Conservation (phyloP, 2,888 invertebrate species). For the Chrysomela aeneicollis region DNA sequence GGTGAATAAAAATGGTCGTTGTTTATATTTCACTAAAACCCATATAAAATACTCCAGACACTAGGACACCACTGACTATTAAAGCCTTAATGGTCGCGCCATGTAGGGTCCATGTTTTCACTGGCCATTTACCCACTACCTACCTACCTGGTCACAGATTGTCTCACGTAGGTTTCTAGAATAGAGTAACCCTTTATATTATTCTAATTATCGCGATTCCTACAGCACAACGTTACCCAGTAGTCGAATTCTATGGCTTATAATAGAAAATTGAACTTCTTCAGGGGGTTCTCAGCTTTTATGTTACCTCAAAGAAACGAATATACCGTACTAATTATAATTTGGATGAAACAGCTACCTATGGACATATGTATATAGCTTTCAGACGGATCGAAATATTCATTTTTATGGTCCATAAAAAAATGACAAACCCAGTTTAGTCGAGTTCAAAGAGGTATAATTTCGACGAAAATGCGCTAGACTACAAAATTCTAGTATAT, state of each 20-base stretch:
- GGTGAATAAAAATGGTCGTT: too few relatives aligned
- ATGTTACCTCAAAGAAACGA: neutral
- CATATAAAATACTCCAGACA: neutral
- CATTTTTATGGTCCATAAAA: neutral
- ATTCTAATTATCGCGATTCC: conserved; percentile 31
- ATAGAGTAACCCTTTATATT: conserved; percentile 30
- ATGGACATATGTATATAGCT: neutral
- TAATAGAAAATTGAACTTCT: conserved; percentile 21
- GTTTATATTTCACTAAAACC: too few relatives aligned
- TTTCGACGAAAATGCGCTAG: conserved; percentile 44
- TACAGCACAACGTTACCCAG: conserved; percentile 9
- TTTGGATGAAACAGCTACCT: neutral
- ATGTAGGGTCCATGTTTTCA: conserved; percentile 35
- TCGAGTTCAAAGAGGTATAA: conserved; percentile 33
- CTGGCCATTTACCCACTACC: conserved; percentile 37
- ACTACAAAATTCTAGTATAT: conserved; percentile 46
- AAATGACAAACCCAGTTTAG: neutral
- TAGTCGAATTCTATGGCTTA: conserved; percentile 3
- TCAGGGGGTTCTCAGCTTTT: conserved; percentile 2
- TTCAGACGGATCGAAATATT: neutral
- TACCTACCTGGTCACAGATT: conserved; percentile 41
- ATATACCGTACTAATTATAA: neutral
- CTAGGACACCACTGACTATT: conserved; percentile 22
- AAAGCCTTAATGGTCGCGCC: conserved; percentile 31
- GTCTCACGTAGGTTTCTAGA: conserved; percentile 46